These are phyloP conservation scores for Hirundo rustica DNA, from an alignment of 2,797 vertebrate species.

Conservation along the genomic window DNA sequence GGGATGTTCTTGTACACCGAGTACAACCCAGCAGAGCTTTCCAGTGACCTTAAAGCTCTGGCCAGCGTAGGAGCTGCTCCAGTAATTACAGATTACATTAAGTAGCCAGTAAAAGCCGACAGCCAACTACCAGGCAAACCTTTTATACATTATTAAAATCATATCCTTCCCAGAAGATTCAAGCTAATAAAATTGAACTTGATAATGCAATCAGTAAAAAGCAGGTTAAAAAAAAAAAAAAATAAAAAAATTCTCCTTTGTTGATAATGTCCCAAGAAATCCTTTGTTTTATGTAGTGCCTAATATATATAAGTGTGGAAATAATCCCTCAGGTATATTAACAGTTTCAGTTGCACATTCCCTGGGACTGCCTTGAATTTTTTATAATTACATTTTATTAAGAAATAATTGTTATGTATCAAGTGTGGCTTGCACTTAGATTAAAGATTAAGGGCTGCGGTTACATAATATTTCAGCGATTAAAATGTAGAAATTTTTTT, in stretches of 20 bases:
- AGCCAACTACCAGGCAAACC: slow-evolving; percentile 54
- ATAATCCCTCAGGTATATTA: slow-evolving; percentile 8
- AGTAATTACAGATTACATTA: slow-evolving; percentile 76
- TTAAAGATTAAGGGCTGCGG: neutral
- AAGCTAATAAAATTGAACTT: slow-evolving; percentile 61
- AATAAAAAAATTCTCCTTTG: neutral
- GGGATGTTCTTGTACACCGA: slow-evolving; percentile 66
- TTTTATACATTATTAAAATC: slow-evolving; percentile 65
- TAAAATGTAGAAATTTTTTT: neutral
- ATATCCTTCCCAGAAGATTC: slow-evolving; percentile 63
- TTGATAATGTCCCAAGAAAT: slow-evolving; percentile 47
- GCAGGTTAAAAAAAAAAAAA: slow-evolving; percentile 22
- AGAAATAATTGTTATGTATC: slow-evolving; percentile 13
- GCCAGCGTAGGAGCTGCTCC: slow-evolving; percentile 55
- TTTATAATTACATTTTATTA: slow-evolving; percentile 33
- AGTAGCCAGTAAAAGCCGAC: slow-evolving; percentile 62
- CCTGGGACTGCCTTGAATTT: neutral
- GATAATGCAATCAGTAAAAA: slow-evolving; percentile 58
- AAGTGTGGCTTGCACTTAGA: neutral
- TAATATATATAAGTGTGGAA: neutral
- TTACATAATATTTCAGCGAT: neutral
- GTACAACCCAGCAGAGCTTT: slow-evolving; percentile 43
- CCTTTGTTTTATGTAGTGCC: neutral
- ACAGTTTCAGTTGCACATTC: neutral
- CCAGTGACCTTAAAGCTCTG: slow-evolving; percentile 46